Evolutionary conservation across 2,113 vertebrate species (phyloP).

Genomic region (Epinephelus cyanopodus): DNA sequence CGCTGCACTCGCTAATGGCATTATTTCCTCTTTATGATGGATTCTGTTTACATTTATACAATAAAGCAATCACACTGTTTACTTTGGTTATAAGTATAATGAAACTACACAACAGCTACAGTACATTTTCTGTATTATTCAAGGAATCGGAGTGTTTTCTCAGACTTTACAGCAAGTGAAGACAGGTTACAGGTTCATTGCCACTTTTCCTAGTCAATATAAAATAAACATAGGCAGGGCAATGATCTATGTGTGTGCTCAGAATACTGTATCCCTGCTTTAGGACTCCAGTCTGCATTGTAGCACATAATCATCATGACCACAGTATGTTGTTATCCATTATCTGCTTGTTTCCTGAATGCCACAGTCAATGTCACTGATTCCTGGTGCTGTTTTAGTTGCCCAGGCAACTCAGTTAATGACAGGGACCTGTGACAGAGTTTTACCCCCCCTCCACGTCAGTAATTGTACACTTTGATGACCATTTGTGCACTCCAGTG

Average conservation of each 20-base stretch:
- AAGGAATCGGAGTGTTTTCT: background rate
- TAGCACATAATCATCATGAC: slow-evolving; percentile 33
- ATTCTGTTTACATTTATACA: slow-evolving; percentile 23
- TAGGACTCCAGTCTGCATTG: slow-evolving; percentile 16
- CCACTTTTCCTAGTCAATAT: background rate
- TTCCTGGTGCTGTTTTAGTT: slow-evolving; percentile 61
- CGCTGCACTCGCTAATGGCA: background rate
- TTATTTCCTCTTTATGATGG: slow-evolving; percentile 24
- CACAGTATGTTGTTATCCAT: slow-evolving; percentile 13
- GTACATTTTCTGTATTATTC: background rate
- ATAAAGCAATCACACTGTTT: slow-evolving; percentile 11
- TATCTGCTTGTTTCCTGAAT: slow-evolving; percentile 43
- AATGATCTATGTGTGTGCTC: background rate
- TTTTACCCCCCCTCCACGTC: background rate
- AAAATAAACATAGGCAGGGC: background rate
- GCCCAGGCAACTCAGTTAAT: slow-evolving; percentile 72
- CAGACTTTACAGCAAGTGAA: background rate
- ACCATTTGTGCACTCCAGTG: slow-evolving; percentile 65
- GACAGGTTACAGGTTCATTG: background rate
- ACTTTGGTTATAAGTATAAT: slow-evolving; percentile 1
- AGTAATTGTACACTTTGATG: slow-evolving; percentile 65
- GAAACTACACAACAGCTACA: background rate
- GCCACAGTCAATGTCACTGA: slow-evolving; percentile 59
- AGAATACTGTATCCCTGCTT: background rate
- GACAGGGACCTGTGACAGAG: slow-evolving; percentile 53